Percentiles rank a stretch among this genome's conserved stretches.
These are phyloP conservation scores for Eolophus roseicapilla DNA, from an alignment of 2,113 vertebrate genomes.

Conservation along the genomic window DNA sequence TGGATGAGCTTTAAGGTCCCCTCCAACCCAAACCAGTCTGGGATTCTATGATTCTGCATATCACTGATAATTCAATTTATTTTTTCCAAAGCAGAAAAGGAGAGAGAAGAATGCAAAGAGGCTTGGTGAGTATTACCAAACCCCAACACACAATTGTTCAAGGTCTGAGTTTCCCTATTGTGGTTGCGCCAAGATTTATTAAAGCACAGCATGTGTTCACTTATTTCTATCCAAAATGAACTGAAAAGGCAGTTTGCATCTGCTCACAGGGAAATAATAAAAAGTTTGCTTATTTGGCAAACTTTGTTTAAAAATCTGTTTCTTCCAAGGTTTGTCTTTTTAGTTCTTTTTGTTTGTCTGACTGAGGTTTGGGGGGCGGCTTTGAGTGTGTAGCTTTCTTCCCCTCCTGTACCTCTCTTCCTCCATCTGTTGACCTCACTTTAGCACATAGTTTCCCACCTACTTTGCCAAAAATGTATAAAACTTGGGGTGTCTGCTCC, in stretches of 20 bases:
- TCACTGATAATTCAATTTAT: neutral
- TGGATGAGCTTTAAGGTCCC: neutral
- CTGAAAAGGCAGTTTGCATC: slow-evolving; percentile 74
- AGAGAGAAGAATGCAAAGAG: neutral
- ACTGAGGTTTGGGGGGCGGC: neutral
- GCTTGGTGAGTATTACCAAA: slow-evolving; percentile 28
- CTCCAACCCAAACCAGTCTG: neutral
- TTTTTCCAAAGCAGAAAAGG: neutral
- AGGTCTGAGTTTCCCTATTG: slow-evolving; percentile 50
- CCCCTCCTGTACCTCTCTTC: slow-evolving; percentile 53
- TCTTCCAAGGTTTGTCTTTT: slow-evolving; percentile 61
- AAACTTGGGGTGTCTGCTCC: slow-evolving; percentile 49
- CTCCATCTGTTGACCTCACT: slow-evolving; percentile 73
- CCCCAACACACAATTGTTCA: slow-evolving; percentile 27
- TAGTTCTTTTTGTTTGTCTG: slow-evolving; percentile 38
- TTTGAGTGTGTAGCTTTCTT: neutral
- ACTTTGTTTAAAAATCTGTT: slow-evolving; percentile 77
- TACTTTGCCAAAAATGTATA: slow-evolving; percentile 71
- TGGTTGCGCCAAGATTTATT: slow-evolving; percentile 69
- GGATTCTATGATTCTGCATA: neutral
- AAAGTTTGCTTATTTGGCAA: slow-evolving; percentile 71
- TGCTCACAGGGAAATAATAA: slow-evolving; percentile 16
- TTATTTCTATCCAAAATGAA: slow-evolving; percentile 68
- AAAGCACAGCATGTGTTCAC: slow-evolving; percentile 71
- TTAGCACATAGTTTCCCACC: slow-evolving; percentile 64